Conservation (phyloP, 2,113 vertebrate species). For the Rousettus leschenaultii region DNA sequence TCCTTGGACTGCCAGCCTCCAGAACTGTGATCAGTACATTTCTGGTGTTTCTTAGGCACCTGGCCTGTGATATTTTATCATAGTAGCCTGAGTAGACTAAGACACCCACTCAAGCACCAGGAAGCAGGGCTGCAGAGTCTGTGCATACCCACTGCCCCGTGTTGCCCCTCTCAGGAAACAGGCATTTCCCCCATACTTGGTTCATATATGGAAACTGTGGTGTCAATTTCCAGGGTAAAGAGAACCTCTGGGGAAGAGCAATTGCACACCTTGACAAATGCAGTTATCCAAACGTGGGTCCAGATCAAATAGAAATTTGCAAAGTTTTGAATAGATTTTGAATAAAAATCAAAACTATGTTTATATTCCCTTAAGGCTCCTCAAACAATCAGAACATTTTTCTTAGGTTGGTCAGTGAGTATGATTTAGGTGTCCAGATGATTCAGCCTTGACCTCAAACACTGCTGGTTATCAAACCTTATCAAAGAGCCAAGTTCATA, state of each 20-base stretch:
- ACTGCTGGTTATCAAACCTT: background rate
- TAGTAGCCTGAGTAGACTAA: background rate
- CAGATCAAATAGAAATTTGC: background rate
- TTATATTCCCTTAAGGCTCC: background rate
- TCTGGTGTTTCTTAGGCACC: background rate
- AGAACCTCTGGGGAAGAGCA: background rate
- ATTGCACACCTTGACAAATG: background rate
- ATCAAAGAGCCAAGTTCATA: too few species aligned
- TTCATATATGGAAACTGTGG: background rate
- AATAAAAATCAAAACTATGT: background rate
- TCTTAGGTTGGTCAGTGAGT: background rate
- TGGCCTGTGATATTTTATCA: background rate
- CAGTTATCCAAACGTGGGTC: background rate
- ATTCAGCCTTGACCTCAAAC: background rate
- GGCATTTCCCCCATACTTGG: too few species aligned
- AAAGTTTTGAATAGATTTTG: background rate
- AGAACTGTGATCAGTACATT: background rate
- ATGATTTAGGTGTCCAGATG: background rate
- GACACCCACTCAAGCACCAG: background rate
- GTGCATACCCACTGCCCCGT: background rate
- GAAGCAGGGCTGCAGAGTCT: background rate
- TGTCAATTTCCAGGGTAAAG: background rate
- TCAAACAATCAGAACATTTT: background rate
- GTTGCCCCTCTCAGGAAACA: background rate
- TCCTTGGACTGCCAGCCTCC: background rate